Conservation (phyloP, 2,113 vertebrate species). For the Rhinichthys klamathensis region DNA sequence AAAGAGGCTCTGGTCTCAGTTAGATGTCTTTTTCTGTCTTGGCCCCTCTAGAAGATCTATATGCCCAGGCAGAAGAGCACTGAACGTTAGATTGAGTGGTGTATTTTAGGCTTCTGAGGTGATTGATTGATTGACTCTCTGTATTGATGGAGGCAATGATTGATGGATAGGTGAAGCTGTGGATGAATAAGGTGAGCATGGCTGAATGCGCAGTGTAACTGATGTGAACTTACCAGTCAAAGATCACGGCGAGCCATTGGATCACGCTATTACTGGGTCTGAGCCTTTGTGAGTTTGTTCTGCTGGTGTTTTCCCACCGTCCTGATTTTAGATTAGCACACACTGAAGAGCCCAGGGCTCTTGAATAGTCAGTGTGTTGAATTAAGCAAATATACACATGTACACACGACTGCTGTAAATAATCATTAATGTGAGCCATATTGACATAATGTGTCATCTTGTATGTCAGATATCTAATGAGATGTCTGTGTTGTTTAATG, state of each 20-base stretch:
- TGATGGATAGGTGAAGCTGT: constrained; percentile 30
- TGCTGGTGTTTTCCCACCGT: neutral
- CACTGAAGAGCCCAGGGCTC: neutral
- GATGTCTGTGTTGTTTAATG: neutral
- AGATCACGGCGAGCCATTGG: neutral
- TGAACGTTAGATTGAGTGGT: constrained; percentile 29
- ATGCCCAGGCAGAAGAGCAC: neutral
- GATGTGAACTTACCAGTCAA: constrained; percentile 42
- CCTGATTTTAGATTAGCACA: constrained; percentile 3
- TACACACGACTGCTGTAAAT: neutral
- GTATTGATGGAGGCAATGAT: constrained; percentile 44
- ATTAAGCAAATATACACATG: too few species aligned
- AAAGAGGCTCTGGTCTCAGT: constrained; percentile 38
- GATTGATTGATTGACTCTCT: constrained; percentile 47
- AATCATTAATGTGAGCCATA: neutral
- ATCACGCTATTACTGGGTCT: neutral
- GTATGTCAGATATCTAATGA: neutral
- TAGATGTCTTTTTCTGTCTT: constrained; percentile 45
- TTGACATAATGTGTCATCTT: neutral
- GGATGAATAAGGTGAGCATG: constrained; percentile 49
- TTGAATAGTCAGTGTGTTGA: neutral
- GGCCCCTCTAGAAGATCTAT: neutral
- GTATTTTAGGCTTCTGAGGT: constrained; percentile 17
- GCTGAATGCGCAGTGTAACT: constrained; percentile 50
- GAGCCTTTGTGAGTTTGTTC: neutral